Conservation (phyloP, 2,888 invertebrate genomes). For the Hirtodrosophila trivittata region DNA sequence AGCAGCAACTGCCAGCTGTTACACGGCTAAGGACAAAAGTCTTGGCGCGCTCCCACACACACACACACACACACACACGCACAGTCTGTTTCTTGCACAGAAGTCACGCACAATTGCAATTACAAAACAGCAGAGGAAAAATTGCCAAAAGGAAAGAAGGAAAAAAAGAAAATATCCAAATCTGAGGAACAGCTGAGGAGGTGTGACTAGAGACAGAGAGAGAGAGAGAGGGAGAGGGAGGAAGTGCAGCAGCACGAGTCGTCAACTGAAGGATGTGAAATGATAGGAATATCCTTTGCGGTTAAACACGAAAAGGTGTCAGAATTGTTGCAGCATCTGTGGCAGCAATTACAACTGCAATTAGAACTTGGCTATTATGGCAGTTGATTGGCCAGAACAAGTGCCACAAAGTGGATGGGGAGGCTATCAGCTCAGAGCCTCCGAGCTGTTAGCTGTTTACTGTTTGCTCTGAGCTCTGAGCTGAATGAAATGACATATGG, state of each 20-base stretch:
- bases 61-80: conserved; percentile 1
- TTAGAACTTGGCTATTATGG: conserved; percentile 49
- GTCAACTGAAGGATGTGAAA: conserved; percentile 48
- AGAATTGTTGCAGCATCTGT: conserved; percentile 60
- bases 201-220: conserved; percentile 31
- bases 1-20: conserved; percentile 59
- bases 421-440: too few relatives aligned
- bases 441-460: too few relatives aligned
- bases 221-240: too few relatives aligned
- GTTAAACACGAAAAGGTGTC: conserved; percentile 49
- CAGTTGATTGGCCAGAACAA: conserved; percentile 57
- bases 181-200: conserved; percentile 69
- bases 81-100: conserved; percentile 6
- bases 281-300: conserved; percentile 56
- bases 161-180: conserved; percentile 43
- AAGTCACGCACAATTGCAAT: conserved; percentile 65
- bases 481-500: conserved; percentile 59
- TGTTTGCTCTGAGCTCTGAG: neutral
- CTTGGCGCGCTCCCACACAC: conserved; percentile 53
- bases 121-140: conserved; percentile 21
- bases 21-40: conserved; percentile 19
- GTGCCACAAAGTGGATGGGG: conserved; percentile 32
- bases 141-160: conserved; percentile 3
- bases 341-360: conserved; percentile 51
- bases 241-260: conserved; percentile 49